A percentile compares a stretch with the other conserved stretches of the same genome.
These are phyloP conservation scores for Drosophila percnosoma DNA, from an alignment of 2,888 invertebrate genomes.

Conservation along the genomic window DNA sequence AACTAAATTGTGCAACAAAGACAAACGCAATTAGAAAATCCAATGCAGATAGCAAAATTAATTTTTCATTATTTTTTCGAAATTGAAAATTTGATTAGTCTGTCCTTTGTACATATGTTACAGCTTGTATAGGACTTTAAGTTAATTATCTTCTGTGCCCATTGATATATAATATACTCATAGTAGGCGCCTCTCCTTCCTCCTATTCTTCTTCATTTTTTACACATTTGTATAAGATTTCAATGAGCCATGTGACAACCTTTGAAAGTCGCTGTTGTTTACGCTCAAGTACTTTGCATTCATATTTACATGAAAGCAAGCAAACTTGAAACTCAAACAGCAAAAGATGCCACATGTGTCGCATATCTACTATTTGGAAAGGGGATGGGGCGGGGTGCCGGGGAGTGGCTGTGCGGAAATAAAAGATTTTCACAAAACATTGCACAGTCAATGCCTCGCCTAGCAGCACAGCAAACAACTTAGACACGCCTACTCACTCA, in stretches of 20 bases:
- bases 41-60: not conserved
- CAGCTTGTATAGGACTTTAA: not conserved
- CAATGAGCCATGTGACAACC: constrained; percentile 47
- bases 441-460: constrained; percentile 63
- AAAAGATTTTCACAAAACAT: constrained; percentile 74
- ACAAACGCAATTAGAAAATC: not conserved
- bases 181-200: not conserved
- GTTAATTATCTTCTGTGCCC: not conserved
- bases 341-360: constrained; percentile 44
- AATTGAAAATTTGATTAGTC: not conserved
- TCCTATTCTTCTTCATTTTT: not conserved
- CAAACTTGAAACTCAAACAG: constrained; percentile 51
- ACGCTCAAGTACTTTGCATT: constrained; percentile 66
- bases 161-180: not conserved
- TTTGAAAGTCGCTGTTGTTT: constrained; percentile 46
- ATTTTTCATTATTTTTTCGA: not conserved
- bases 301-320: constrained; percentile 63
- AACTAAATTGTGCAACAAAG: not conserved
- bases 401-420: constrained; percentile 55
- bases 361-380: not conserved
- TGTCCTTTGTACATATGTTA: not conserved
- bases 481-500: constrained; percentile 38
- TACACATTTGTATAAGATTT: constrained; percentile 19
- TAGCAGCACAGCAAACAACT: constrained; percentile 64
- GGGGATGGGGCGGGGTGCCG: not conserved